Percentiles rank a stretch among this genome's conserved stretches.
phyloP scores from a whole-genome alignment of 2,113 vertebrate genomes.

The Theropithecus gelada region DNA sequence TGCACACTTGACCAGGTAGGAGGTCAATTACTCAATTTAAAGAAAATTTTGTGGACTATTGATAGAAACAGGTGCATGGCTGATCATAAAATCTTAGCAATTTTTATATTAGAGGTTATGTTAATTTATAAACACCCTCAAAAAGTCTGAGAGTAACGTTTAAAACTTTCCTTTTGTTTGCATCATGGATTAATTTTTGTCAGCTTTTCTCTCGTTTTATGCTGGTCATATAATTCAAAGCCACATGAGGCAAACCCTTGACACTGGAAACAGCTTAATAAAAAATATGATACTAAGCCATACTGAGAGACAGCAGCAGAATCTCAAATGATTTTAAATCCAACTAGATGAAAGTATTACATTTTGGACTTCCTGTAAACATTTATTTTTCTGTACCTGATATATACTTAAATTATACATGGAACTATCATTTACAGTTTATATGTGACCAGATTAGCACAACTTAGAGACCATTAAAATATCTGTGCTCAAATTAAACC shows the following conservation, averaged over 20 bases:
- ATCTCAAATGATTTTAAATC: slow-evolving; percentile 3
- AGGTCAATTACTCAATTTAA: slow-evolving; percentile 55
- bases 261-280: background rate
- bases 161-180: background rate
- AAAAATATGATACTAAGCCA: background rate
- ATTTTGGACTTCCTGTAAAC: background rate
- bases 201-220: background rate
- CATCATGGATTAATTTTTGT: background rate
- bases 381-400: background rate
- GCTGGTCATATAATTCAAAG: background rate
- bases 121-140: slow-evolving; percentile 18
- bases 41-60: slow-evolving; percentile 24
- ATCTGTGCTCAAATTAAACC: background rate
- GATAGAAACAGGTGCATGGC: background rate
- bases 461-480: background rate
- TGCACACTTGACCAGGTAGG: slow-evolving; percentile 25
- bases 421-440: background rate
- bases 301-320: background rate
- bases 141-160: background rate
- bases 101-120: background rate
- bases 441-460: background rate
- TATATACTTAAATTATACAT: background rate
- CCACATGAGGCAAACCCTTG: background rate
- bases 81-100: slow-evolving; percentile 41
- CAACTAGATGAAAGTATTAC: background rate